Evolutionary conservation across 2,888 invertebrate genomes (phyloP), one percentile per base, ranked within the genome.

Genomic region (Chaetoderma sp.): DNA sequence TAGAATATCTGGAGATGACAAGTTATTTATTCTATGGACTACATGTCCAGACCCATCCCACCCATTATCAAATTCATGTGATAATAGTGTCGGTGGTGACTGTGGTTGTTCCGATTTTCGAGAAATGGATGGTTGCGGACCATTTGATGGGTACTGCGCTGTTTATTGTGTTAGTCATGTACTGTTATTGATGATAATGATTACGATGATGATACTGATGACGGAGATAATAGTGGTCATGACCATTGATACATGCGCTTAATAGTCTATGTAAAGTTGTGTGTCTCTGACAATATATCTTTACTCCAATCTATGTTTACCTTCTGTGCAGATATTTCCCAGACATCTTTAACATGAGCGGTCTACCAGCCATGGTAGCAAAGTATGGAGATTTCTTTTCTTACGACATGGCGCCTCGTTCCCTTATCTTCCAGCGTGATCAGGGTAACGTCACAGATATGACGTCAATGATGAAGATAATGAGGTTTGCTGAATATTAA

Each of bases 401-500:
- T 0, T 91, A 92, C 86, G 84, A 89, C 67, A 88, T 89, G 73
- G 89, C 90, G 67, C 91, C 93, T 0, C 78, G 92, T 10, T 91
- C 91, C 16, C 86, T 84, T 73, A 92, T 92, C 50, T 88, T 92
- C 75, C 87, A 87, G 69, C 79, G 91, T 60, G 91, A 91, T 77
- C 89, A 92, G 42, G 83, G 73, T 1, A 88, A 86, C 2, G 90
- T 92, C 25, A 77, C 60, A 23, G 90, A 90, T 80, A 77, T 91
- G 52, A 84, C 88, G 44, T 88, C 89, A 65, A 91, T 92, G 90
- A 89, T 89, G 76, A 86, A 81, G 70, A 78, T 89, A 16, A 89
- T 89, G 89, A 86, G 88, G 87, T 87, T 67, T 52, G 61, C 5
- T 21, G 18, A 55, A 25, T 44, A n/a, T n/a, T n/a, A n/a, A n/a